phyloP scores from a whole-genome alignment of 2,888 invertebrate species.

The Caenorhabditis wallacei region DNA sequence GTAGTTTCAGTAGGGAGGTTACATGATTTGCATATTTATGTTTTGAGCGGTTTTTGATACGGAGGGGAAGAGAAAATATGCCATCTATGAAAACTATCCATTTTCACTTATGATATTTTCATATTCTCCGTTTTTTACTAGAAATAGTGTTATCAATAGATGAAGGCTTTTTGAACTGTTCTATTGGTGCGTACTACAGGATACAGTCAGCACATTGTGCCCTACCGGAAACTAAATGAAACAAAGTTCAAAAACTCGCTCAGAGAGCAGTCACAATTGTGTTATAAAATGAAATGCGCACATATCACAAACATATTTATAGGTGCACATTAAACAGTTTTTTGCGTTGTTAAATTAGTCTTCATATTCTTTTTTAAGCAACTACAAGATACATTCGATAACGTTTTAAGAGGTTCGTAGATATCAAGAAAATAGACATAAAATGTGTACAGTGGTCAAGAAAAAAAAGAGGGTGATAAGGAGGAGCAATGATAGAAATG shows the following conservation, averaged over 20 bases:
- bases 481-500: slow-evolving; percentile 28
- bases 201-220: slow-evolving; percentile 49
- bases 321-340: not conserved
- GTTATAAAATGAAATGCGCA: not conserved
- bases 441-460: slow-evolving; percentile 22
- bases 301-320: not conserved
- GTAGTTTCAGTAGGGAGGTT: slow-evolving; percentile 43
- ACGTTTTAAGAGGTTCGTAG: slow-evolving; percentile 13
- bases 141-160: slow-evolving; percentile 46
- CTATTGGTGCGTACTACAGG: slow-evolving; percentile 51
- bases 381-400: slow-evolving; percentile 52
- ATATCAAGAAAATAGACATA: slow-evolving; percentile 18
- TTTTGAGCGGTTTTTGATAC: slow-evolving; percentile 43
- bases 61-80: not conserved
- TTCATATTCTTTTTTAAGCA: slow-evolving; percentile 12
- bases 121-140: slow-evolving; percentile 34
- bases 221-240: not conserved
- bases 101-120: slow-evolving; percentile 27
- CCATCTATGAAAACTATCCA: slow-evolving; percentile 11
- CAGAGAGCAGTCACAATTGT: slow-evolving; percentile 12
- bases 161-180: slow-evolving; percentile 32
- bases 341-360: not conserved
- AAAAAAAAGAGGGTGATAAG: slow-evolving; percentile 1
- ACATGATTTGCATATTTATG: slow-evolving; percentile 53
- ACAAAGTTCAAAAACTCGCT: not conserved